These are phyloP conservation scores for Forpus xanthops DNA, from an alignment of 2,797 vertebrate species.

Conservation along the genomic window DNA sequence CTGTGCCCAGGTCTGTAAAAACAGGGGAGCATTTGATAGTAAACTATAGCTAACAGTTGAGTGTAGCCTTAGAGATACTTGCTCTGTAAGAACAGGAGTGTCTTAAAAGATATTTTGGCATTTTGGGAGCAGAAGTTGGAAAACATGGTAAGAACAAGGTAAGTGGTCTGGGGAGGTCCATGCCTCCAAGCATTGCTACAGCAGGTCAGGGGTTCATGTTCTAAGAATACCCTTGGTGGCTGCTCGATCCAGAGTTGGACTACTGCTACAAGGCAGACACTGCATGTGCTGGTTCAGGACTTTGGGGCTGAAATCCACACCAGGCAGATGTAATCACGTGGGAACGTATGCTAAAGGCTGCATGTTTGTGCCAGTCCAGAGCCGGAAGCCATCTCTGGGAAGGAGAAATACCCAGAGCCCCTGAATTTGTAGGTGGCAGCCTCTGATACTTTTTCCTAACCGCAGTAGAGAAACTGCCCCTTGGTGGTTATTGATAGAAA, in stretches of 20 bases:
- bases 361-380: background rate
- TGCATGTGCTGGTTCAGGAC: background rate
- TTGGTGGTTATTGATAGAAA: background rate
- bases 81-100: background rate
- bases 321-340: background rate
- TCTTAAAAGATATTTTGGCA: background rate
- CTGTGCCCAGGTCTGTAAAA: background rate
- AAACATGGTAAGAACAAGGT: background rate
- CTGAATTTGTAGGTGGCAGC: background rate
- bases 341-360: background rate
- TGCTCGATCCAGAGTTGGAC: rapidly evolving
- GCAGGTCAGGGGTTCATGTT: background rate
- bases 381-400: background rate
- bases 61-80: background rate
- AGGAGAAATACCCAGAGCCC: conserved; percentile 17
- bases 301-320: rapidly evolving
- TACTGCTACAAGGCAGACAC: rapidly evolving
- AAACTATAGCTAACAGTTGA: background rate
- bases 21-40: background rate
- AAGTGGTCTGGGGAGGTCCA: background rate
- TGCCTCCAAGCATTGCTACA: rapidly evolving
- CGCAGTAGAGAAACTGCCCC: background rate
- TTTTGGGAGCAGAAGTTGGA: background rate
- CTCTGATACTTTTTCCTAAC: background rate
- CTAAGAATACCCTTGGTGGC: background rate